Evolutionary conservation across 2,113 vertebrate species (phyloP).

Genomic region (Elephas maximus): DNA sequence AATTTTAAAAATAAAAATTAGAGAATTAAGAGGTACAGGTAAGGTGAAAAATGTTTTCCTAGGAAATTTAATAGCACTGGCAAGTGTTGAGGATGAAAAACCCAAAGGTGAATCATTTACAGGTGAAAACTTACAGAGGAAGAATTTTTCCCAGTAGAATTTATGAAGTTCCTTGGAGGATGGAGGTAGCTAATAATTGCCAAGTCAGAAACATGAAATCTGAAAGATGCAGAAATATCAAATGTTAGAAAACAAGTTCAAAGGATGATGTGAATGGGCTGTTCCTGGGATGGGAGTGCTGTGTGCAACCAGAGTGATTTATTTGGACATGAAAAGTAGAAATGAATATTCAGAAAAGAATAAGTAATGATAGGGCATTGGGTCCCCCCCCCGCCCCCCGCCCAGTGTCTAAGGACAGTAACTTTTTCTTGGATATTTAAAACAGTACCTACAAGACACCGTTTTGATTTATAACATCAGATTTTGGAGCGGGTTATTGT

Average conservation of each 20-base stretch:
- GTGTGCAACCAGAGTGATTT: background rate
- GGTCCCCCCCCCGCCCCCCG: too few relatives aligned
- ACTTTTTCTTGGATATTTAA: slow-evolving; percentile 6
- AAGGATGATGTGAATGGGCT: background rate
- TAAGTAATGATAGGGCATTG: background rate
- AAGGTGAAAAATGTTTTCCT: slow-evolving; percentile 23
- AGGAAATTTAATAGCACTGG: background rate
- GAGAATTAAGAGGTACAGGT: background rate
- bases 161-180: background rate
- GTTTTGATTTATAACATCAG: background rate
- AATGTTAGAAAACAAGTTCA: background rate
- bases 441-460: background rate
- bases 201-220: background rate
- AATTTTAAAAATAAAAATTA: slow-evolving; percentile 21
- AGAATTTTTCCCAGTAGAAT: background rate
- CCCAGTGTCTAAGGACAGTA: background rate
- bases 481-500: background rate
- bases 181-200: background rate
- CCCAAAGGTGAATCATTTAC: background rate
- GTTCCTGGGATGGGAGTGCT: background rate
- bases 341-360: background rate
- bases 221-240: background rate
- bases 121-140: background rate
- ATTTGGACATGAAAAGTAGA: background rate
- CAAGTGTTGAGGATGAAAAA: slow-evolving; percentile 19